Base-by-base conservation (phyloP, 2,888 invertebrate genomes). In the Lapara coniferarum region DNA sequence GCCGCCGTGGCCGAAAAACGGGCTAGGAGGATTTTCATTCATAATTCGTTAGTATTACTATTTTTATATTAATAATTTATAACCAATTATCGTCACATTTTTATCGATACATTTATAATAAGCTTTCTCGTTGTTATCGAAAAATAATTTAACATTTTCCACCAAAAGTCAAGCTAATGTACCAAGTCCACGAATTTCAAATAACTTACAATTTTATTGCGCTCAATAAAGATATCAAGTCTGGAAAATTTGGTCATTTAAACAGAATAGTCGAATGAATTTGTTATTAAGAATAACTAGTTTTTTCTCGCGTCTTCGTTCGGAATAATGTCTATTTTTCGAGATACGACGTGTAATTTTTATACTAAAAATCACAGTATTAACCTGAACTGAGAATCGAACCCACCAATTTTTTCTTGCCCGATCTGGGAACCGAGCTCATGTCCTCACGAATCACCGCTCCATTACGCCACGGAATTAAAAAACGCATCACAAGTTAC, bases 181-280 rank as follows among this genome's bases (percentile, higher is more conserved):
- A 59, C n/a, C 16, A 13, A 59, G 10, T 59, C 44, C 59, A n/a
- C 30, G 44, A 16, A n/a, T 59, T 59, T 59, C 37, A 59, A 16
- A 59, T 44, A 59, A 44, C 44, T 59, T 16, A 59, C 10, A 46
- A 44, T 44, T 59, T 59, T 44, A 59, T 59, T 44, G 44, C 14
- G 25, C 25, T 56, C 59, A n/a, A 14, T 52, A n/a, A 52, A 44
- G 10, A 59, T 44, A 59, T 44, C 10, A 14, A 16, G 44, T 59
- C n/a, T 59, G 44, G 44, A 59, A 59, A 59, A 56, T 56, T 56
- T 56, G n/a, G n/a, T n/a, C 59, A 59, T 59, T 52, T 13, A 52
- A 59, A 44, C n/a, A 16, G 16, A 44, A 44, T 44, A 52, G 7
- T 44, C 44, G 44, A 59, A 16, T 44, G 14, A 59, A 25, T 55